phyloP scores from a whole-genome alignment of 1,140 invertebrate genomes.

The Sminthurides bifidus region DNA sequence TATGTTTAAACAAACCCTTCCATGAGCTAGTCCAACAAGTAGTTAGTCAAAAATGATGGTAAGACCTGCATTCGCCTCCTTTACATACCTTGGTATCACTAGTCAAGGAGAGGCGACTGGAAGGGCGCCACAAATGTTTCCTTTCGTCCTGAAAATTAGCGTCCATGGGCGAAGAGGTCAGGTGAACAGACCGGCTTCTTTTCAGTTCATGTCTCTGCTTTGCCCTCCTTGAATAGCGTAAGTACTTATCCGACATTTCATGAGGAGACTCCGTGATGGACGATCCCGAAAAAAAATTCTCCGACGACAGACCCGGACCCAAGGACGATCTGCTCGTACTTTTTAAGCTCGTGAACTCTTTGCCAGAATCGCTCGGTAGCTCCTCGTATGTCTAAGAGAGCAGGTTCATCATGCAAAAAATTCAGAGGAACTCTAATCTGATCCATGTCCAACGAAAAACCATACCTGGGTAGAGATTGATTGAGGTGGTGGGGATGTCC shows the following conservation, averaged over 20 bases:
- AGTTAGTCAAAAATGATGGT: not conserved
- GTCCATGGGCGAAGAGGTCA: slow-evolving; percentile 8
- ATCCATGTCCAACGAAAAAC: not conserved
- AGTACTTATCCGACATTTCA: slow-evolving; percentile 32
- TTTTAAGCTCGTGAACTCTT: slow-evolving; percentile 11
- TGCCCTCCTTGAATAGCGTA: slow-evolving; percentile 24
- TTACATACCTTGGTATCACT: slow-evolving; percentile 49
- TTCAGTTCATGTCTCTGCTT: slow-evolving; percentile 35
- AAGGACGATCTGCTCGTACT: too few species aligned
- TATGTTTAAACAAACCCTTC: not conserved
- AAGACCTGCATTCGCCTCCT: not conserved
- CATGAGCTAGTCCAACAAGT: not conserved
- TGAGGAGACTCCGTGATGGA: too few species aligned
- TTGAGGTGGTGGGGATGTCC: slow-evolving; percentile 73
- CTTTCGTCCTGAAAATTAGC: slow-evolving; percentile 30
- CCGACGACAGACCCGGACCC: too few species aligned
- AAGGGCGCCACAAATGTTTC: slow-evolving; percentile 38
- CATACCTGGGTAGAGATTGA: slow-evolving; percentile 72
- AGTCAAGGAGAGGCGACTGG: slow-evolving; percentile 50
- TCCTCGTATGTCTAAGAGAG: slow-evolving; percentile 25
- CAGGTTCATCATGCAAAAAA: not conserved
- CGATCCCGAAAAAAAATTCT: too few species aligned
- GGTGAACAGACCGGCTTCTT: slow-evolving; percentile 38
- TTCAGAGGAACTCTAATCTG: not conserved
- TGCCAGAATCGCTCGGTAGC: slow-evolving; percentile 8